A percentile compares a stretch with the other conserved stretches of the same genome.
Evolutionary conservation across 2,113 vertebrate genomes (phyloP).

Genomic region (Dolichallabes microphthalmus): DNA sequence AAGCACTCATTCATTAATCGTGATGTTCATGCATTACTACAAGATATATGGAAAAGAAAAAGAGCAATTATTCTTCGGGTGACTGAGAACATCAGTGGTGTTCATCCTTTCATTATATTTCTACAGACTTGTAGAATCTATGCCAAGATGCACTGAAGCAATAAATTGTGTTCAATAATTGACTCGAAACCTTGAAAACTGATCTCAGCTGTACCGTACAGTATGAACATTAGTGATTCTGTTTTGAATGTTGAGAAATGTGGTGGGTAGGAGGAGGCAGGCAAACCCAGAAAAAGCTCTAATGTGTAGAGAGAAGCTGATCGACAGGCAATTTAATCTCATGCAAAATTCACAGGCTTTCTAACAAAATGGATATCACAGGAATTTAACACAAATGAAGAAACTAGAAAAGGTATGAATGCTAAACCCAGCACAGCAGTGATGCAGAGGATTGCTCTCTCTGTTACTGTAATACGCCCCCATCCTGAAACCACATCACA

Average conservation of each 20-base stretch:
- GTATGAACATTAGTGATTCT: background rate
- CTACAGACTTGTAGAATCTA: background rate
- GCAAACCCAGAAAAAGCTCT: conserved; percentile 19
- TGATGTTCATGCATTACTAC: background rate
- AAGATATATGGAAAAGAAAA: background rate
- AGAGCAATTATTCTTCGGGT: background rate
- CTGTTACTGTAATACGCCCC: conserved; percentile 6
- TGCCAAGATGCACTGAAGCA: background rate
- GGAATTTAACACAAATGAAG: background rate
- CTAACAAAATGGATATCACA: background rate
- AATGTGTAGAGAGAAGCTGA: conserved; percentile 30
- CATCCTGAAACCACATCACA: conserved; percentile 1
- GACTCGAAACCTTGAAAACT: background rate
- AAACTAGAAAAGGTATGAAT: conserved; percentile 12
- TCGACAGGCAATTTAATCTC: conserved; percentile 11
- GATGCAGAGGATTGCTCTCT: conserved; percentile 10
- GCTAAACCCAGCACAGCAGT: conserved; percentile 17
- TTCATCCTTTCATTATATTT: background rate
- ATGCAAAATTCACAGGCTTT: conserved; percentile 4
- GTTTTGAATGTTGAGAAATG: conserved; percentile 12
- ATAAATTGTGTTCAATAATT: background rate
- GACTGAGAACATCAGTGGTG: background rate
- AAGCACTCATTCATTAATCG: background rate
- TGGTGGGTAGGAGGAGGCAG: background rate
- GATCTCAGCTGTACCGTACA: background rate